phyloP scores from a whole-genome alignment of 2,888 invertebrate genomes.

The Rhyacophila evoluta region DNA sequence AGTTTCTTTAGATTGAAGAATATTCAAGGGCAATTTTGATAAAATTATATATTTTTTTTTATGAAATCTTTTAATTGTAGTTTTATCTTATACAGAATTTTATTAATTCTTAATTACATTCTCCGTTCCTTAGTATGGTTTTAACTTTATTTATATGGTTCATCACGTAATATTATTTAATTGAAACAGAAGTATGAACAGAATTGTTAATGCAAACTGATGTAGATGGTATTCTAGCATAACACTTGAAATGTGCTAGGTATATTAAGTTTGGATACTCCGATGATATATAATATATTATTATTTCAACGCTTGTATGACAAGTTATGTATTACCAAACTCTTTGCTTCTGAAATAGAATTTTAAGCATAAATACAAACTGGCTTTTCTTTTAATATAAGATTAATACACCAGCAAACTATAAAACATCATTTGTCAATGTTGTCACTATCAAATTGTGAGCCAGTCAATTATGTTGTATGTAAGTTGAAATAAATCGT shows the following conservation, averaged over 20 bases:
- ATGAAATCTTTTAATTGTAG: neutral
- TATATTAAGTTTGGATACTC: conserved; percentile 22
- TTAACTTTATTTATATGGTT: neutral
- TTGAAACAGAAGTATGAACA: neutral
- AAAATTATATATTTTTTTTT: no score
- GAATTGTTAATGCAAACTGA: neutral
- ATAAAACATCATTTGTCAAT: no score
- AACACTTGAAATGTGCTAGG: conserved; percentile 1
- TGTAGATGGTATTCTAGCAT: conserved; percentile 4
- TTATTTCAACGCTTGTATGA: conserved; percentile 51
- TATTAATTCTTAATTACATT: neutral
- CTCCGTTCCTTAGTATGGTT: neutral
- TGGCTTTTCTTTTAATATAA: conserved; percentile 49
- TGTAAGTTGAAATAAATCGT: no score
- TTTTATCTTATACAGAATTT: neutral
- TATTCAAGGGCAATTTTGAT: neutral
- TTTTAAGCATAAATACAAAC: conserved; percentile 50
- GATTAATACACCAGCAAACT: conserved; percentile 34
- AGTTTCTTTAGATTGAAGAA: neutral
- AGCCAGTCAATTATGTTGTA: no score
- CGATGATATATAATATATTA: conserved; percentile 28
- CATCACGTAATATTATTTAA: neutral
- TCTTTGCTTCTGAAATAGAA: conserved; percentile 52
- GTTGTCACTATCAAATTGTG: no score
- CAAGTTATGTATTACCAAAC: conserved; percentile 49